Base-by-base conservation (phyloP, 2,113 vertebrate genomes). In the Corythoichthys haematopterus region DNA sequence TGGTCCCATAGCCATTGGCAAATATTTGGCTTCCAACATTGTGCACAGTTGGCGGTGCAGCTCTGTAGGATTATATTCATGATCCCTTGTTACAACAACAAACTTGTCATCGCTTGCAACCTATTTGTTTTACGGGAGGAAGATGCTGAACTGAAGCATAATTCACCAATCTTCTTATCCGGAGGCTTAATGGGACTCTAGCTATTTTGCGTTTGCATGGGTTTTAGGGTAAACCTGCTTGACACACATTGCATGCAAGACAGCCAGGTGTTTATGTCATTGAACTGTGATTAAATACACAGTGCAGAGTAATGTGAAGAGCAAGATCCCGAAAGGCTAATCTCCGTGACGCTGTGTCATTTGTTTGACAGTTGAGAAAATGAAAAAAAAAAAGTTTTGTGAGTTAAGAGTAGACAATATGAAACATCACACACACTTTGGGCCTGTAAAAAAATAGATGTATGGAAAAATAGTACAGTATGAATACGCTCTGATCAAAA, bases 91-190 rank as follows among this genome's bases (percentile, higher is more conserved):
- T 36, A 4, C 12, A 48, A 64, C 61, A 35, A 48, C 33, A 69
- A 75, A 60, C 59, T 35, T 16, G 37, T 64, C 60, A 45, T 28
- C 28, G 53, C 53, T 53, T 28, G 45, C 40, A 65, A 28, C 15
- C 52, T 57, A 45, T 70, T 59, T 56, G 63, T 1, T 55, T 20
- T 0, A 63, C 40, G 6, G 59, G 11, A 33, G 35, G 51, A 28
- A 10, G 16, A 38, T 63, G 35, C 55, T 77, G 35, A 71, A 28
- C 20, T 28, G 20, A 48, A 15, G 62, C 63, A 61, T 75, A 75
- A 70, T 72, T 46, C 64, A 5, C 52, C 33, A 68, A 33, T 66
- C 43, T 53, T 48, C 28, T 48, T 63, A 33, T 47, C n/a, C 12
- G 60, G 12, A 6, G 43, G 46, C 47, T 36, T 35, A 35, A 20